Conservation (phyloP, 1,140 invertebrate genomes). For the Drosophila obscura region DNA sequence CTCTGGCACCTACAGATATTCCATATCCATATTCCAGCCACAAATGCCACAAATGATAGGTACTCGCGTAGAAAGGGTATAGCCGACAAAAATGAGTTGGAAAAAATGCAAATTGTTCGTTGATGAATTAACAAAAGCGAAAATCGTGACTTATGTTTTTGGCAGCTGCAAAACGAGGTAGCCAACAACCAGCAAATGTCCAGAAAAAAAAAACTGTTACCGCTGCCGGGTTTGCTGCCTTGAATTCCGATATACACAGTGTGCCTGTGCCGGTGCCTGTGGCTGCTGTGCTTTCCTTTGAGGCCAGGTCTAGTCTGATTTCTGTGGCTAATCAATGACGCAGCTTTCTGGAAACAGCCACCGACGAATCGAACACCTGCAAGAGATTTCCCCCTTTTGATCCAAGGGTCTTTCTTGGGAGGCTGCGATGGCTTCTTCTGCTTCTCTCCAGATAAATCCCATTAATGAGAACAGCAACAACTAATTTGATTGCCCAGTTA, state of each 20-base stretch:
- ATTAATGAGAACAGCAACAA: conserved; percentile 60
- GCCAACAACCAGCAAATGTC: conserved; percentile 43
- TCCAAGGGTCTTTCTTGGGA: not conserved
- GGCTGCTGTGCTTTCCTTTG: conserved; percentile 22
- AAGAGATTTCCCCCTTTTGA: conserved; percentile 22
- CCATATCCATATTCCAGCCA: too few species aligned
- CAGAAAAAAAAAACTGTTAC: conserved; percentile 36
- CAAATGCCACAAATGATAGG: too few species aligned
- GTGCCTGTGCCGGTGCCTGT: conserved; percentile 1
- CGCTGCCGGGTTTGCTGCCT: conserved; percentile 24
- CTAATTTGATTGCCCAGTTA: conserved; percentile 76
- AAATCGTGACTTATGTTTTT: conserved; percentile 83
- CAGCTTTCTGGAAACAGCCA: conserved; percentile 47
- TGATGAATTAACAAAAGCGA: conserved; percentile 83
- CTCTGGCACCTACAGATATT: conserved; percentile 2
- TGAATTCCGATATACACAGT: not conserved
- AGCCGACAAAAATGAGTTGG: conserved; percentile 47
- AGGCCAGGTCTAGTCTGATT: conserved; percentile 61
- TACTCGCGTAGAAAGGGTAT: conserved; percentile 24
- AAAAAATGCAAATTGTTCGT: conserved; percentile 82
- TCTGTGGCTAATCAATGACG: conserved; percentile 71
- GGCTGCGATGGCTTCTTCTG: too few species aligned
- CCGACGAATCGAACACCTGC: conserved; percentile 64
- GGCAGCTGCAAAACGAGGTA: conserved; percentile 71
- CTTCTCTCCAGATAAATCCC: conserved; percentile 2